Evolutionary conservation across 2,888 invertebrate genomes (phyloP).

Genomic region (Phorcus lineatus): DNA sequence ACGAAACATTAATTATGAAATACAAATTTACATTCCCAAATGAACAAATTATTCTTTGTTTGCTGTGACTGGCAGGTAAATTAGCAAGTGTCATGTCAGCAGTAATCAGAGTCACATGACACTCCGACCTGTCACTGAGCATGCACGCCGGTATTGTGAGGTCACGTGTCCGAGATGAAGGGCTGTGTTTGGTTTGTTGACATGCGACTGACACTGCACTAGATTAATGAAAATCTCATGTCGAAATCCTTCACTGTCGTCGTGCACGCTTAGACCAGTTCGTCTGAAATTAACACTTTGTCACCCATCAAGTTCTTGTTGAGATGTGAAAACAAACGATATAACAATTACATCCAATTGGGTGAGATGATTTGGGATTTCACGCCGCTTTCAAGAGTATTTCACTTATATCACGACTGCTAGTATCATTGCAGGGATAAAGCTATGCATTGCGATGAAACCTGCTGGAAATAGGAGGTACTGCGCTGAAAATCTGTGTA

Average conservation of each 20-base stretch:
- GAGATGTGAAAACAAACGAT: too few relatives aligned
- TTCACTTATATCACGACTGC: too few relatives aligned
- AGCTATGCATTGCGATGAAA: too few relatives aligned
- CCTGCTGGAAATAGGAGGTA: too few relatives aligned
- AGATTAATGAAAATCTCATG: neutral
- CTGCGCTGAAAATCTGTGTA: too few relatives aligned
- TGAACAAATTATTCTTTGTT: neutral
- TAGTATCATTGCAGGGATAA: too few relatives aligned
- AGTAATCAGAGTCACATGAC: neutral
- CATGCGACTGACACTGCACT: neutral
- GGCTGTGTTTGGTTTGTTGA: neutral
- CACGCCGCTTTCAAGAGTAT: too few relatives aligned
- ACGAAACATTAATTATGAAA: slow-evolving; percentile 9
- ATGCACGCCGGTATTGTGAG: neutral
- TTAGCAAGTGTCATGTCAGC: neutral
- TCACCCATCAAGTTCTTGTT: too few relatives aligned
- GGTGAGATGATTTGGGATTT: too few relatives aligned
- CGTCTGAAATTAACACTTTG: too few relatives aligned
- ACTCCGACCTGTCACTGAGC: slow-evolving; percentile 6
- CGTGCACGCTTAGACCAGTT: too few relatives aligned
- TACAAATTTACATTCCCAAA: neutral
- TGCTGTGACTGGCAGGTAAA: neutral
- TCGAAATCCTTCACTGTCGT: neutral
- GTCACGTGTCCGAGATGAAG: slow-evolving; percentile 4
- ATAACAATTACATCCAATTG: too few relatives aligned